Base-by-base conservation (phyloP, 2,797 vertebrate species). In the Sebastes steindachneri region DNA sequence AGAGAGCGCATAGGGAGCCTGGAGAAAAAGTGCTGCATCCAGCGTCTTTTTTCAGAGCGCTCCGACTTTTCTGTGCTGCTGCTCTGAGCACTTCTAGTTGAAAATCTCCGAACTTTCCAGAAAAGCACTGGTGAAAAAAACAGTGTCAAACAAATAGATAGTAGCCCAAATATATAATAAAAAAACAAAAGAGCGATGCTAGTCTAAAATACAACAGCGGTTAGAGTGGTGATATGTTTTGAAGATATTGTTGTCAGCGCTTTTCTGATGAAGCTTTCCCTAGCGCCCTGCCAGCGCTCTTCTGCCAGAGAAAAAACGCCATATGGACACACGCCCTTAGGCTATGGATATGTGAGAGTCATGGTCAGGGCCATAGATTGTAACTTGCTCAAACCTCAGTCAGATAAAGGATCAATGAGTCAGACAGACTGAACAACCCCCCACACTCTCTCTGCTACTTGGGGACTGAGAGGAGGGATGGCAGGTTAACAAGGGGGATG, bases 381-480 rank as follows among this genome's bases (percentile, higher is more conserved):
- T 37, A 21, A 64, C 33, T 23, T 9, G 7, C 60, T 9, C 62
- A 64, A 21, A 21, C 21, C 33, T 25, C 21, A 9, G 62, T 41
- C 33, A 17, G 21, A 65, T 41, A 5, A 11, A 45, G 63, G 35
- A 45, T 65, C 35, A 45, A 45, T 26, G 21, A 23, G 37, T 65
- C 35, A n/a, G 33, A 21, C 31, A 1, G 21, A 64, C 12, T 2
- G 5, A 7, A 41, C 33, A 41, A 64, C 33, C 60, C 59, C 60
- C 33, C 12, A 4, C 59, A 4, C 3, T 14, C 19, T 23, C 35
- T 45, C 63, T 64, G 62, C 35, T 65, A 10, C 37, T 26, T 1
- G 63, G 31, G n/a, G 31, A 33, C 0, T n/a, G 31, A 35, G 60
- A 35, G 60, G 1, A 0, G n/a, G 0, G 48, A 37, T 23, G 60